Percentiles rank a stretch among this genome's conserved stretches.
These are phyloP conservation scores for Illadopsis cleaveri DNA, from an alignment of 2,113 vertebrate species.

Conservation along the genomic window DNA sequence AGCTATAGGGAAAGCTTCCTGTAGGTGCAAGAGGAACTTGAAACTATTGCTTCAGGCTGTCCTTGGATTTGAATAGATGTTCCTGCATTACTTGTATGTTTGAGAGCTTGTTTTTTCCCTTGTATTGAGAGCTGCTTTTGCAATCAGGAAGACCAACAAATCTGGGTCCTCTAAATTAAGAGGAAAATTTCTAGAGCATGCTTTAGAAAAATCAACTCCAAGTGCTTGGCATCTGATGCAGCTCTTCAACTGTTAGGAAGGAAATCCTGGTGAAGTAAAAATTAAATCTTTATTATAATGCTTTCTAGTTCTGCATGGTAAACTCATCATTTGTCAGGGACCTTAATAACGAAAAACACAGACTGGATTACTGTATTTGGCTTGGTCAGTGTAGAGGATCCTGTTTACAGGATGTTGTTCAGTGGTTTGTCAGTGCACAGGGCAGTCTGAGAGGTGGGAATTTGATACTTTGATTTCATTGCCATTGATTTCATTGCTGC, in stretches of 20 bases:
- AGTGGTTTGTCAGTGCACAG: neutral
- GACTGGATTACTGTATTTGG: neutral
- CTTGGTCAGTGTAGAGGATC: neutral
- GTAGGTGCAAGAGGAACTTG: neutral
- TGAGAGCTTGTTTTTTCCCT: neutral
- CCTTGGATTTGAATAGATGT: neutral
- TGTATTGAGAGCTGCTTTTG: neutral
- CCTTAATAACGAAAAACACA: neutral
- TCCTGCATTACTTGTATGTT: neutral
- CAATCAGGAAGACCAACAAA: neutral
- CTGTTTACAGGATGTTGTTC: neutral
- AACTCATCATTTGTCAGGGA: neutral
- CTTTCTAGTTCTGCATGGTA: neutral
- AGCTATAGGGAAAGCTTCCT: neutral
- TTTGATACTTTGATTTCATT: neutral
- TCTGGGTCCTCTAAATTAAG: neutral
- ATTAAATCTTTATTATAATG: neutral
- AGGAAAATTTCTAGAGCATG: neutral
- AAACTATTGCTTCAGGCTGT: neutral
- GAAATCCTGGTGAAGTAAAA: neutral
- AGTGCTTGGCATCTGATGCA: rapidly evolving
- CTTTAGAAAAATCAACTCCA: neutral
- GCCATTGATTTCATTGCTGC: neutral
- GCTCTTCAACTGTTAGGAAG: neutral
- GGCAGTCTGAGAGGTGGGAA: neutral